Base-by-base conservation (phyloP, 2,797 vertebrate species). In the Ambastaia sidthimunki region DNA sequence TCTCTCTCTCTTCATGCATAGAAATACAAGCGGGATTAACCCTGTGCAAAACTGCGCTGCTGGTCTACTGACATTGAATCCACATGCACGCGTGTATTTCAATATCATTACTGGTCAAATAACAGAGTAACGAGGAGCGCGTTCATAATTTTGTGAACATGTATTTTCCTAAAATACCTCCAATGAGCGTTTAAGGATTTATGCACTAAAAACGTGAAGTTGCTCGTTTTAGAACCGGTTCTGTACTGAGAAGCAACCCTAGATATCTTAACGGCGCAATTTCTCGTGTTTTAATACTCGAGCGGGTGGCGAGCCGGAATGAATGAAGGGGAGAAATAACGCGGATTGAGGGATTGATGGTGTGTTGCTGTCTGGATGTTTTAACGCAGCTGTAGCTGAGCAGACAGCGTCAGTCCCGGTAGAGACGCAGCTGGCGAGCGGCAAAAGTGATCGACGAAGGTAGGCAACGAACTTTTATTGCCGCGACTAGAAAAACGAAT, bases 401-500 rank as follows among this genome's bases (percentile, higher is more conserved):
- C n/a, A n/a, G n/a, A n/a, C n/a, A 68, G 81, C 44, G 54, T 65
- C 76, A 41, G 69, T 79, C 71, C 71, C 59, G 62, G 31, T n/a
- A 81, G 83, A 79, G 66, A 80, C 76, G 86, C 82, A 74, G 37
- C 85, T 66, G 76, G 85, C 88, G 85, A 81, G 75, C 55, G 15
- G 66, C 80, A 80, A 71, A 91, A 92, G 87, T 91, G 86, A 90
- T 85, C 52, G 84, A 80, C 85, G 81, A 90, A 92, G 92, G 92
- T 93, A 71, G 41, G 82, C 18, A 28, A 66, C 19, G 82, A 76
- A 82, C 67, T n/a, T 80, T 82, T 80, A 80, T 15, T 66, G 73
- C 73, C 72, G 76, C 48, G 52, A 23, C 52, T 23, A n/a, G 6
- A 31, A 66, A 76, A 52, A 80, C 63, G 25, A 78, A 68, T 59